Conservation (phyloP, 2,113 vertebrate species). For the Lepus europaeus region DNA sequence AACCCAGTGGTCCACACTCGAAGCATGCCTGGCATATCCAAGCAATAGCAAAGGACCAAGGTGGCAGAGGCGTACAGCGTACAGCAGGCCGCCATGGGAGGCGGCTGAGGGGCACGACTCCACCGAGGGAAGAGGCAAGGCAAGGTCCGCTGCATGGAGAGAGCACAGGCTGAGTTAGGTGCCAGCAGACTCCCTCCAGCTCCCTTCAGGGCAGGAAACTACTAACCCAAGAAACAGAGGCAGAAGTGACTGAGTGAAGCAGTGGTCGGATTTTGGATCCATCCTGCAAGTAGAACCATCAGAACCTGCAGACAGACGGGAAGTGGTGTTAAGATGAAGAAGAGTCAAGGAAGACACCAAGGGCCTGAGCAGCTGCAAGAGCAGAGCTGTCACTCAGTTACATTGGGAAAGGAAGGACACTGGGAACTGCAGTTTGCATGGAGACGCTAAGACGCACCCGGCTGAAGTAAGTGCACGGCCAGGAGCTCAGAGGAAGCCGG, state of each 20-base stretch:
- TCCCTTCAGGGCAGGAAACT: background rate
- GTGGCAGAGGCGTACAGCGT: background rate
- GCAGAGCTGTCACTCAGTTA: background rate
- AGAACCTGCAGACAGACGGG: background rate
- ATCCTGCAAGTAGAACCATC: background rate
- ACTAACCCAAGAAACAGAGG: background rate
- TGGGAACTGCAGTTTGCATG: background rate
- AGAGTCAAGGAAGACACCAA: background rate
- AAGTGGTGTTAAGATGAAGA: background rate
- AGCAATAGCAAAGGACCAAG: background rate
- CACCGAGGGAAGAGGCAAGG: background rate
- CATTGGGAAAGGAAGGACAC: background rate
- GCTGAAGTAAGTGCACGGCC: no score
- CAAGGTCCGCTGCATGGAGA: background rate
- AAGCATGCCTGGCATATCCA: background rate
- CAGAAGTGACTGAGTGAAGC: background rate
- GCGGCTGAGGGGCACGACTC: background rate
- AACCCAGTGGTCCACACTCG: background rate
- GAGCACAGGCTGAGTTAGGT: background rate
- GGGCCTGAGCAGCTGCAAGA: background rate
- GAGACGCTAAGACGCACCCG: no score
- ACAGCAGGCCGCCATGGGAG: background rate
- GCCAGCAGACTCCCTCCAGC: background rate
- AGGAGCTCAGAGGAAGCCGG: conserved; percentile 1
- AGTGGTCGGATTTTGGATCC: background rate